phyloP scores from a whole-genome alignment of 2,797 vertebrate genomes.

The Notolepis coatsorum region DNA sequence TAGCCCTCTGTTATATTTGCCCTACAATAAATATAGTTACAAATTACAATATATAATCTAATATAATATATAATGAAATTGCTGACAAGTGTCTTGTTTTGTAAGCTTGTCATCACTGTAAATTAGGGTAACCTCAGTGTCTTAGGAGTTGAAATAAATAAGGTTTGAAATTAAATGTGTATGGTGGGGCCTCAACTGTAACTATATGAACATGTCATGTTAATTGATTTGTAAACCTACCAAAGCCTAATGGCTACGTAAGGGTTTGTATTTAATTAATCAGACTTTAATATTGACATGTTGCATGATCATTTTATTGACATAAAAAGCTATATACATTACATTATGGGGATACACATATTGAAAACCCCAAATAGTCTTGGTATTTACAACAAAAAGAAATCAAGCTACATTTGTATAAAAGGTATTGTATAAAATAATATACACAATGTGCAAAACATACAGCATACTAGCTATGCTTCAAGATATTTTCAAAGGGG shows the following conservation, averaged over 20 bases:
- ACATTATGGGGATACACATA: conserved; percentile 83
- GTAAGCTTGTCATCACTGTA: no score
- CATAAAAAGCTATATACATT: conserved; percentile 80
- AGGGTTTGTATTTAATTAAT: conserved; percentile 14
- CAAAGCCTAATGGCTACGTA: background rate
- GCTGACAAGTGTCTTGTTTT: no score
- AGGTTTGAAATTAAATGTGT: no score
- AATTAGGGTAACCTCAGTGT: no score
- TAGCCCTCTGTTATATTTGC: no score
- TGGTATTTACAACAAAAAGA: conserved; percentile 88
- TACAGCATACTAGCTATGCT: conserved; percentile 82
- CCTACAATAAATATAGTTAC: no score
- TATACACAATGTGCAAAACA: conserved; percentile 91
- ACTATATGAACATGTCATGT: no score
- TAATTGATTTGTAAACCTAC: no score
- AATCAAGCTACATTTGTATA: conserved; percentile 85
- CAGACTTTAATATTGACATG: background rate
- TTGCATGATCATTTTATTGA: conserved; percentile 76
- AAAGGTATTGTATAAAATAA: conserved; percentile 74
- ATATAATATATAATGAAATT: no score
- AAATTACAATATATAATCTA: no score
- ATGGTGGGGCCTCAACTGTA: conserved; percentile 49
- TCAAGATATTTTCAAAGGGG: conserved; percentile 75
- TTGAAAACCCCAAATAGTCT: conserved; percentile 58
- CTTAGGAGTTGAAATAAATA: no score